These are phyloP conservation scores for Chesias legatella DNA, from an alignment of 2,888 invertebrate genomes.

Conservation along the genomic window DNA sequence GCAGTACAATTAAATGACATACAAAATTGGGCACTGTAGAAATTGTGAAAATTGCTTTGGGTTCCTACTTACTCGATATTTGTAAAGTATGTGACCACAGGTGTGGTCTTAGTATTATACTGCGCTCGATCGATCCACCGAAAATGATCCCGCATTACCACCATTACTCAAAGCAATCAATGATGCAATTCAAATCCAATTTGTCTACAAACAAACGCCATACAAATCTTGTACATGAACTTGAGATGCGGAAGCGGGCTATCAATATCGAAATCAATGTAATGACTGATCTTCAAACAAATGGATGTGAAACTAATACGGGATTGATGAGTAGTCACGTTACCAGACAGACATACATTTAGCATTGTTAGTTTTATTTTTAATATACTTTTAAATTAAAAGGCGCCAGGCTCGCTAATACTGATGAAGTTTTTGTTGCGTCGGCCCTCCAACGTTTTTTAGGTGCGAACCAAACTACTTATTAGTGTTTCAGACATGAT, in stretches of 20 bases:
- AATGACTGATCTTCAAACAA: conserved; percentile 47
- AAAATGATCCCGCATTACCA: conserved; percentile 1
- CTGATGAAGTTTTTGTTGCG: conserved; percentile 23
- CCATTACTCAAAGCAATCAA: conserved; percentile 32
- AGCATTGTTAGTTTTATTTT: conserved; percentile 66
- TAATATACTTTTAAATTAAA: conserved; percentile 44
- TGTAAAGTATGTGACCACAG: no score
- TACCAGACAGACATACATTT: conserved; percentile 59
- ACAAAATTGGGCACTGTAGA: no score
- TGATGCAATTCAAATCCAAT: conserved; percentile 32
- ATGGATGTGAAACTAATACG: conserved; percentile 59
- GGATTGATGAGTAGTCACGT: conserved; percentile 52
- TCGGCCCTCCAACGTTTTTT: conserved; percentile 13
- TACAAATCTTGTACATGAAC: conserved; percentile 21
- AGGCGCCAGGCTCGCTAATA: conserved; percentile 32
- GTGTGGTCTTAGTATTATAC: no score
- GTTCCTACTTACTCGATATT: no score
- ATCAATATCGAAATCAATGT: conserved; percentile 71
- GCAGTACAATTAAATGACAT: no score
- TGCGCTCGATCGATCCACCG: no score
- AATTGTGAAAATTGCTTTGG: no score
- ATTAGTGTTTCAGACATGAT: neutral
- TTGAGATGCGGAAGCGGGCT: conserved; percentile 66
- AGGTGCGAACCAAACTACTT: neutral
- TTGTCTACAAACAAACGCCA: conserved; percentile 35